A percentile compares a stretch with the other conserved stretches of the same genome.
Conservation (phyloP, 2,888 invertebrate species). For the Xestoiulus laeticollis region DNA sequence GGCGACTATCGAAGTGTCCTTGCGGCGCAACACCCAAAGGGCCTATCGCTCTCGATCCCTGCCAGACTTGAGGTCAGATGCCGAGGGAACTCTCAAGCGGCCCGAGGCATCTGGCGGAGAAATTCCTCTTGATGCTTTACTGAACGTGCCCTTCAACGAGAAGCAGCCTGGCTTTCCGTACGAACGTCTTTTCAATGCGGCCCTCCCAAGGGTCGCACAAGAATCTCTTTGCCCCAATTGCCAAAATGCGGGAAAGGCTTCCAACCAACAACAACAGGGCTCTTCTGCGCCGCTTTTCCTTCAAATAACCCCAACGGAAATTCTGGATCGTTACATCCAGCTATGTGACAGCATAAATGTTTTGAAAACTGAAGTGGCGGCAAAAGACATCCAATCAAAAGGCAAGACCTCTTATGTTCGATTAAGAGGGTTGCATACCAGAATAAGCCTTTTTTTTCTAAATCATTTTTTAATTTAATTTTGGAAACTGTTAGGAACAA, state of each 20-base stretch:
- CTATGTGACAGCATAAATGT: neutral
- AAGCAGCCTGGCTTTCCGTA: slow-evolving; percentile 17
- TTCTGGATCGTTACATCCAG: slow-evolving; percentile 48
- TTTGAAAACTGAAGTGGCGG: neutral
- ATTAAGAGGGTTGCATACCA: too few species aligned
- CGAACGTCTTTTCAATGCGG: slow-evolving; percentile 43
- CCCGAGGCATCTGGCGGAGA: neutral
- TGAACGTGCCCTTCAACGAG: neutral
- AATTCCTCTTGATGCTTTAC: neutral
- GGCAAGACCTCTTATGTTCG: neutral
- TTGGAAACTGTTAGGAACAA: too few species aligned
- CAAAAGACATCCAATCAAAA: neutral
- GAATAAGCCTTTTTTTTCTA: too few species aligned
- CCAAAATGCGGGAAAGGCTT: neutral
- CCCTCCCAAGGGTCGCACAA: neutral
- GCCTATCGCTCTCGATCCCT: slow-evolving; percentile 25
- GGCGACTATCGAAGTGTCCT: slow-evolving; percentile 44
- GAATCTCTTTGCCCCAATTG: neutral
- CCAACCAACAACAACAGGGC: neutral
- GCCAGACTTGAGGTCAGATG: slow-evolving; percentile 32
- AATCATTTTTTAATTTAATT: too few species aligned
- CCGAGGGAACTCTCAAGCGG: neutral
- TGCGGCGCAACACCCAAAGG: neutral
- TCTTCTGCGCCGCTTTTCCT: slow-evolving; percentile 33
- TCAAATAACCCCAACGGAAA: slow-evolving; percentile 48